phyloP scores from a whole-genome alignment of 1,140 invertebrate species.

The Drosophila melanica region DNA sequence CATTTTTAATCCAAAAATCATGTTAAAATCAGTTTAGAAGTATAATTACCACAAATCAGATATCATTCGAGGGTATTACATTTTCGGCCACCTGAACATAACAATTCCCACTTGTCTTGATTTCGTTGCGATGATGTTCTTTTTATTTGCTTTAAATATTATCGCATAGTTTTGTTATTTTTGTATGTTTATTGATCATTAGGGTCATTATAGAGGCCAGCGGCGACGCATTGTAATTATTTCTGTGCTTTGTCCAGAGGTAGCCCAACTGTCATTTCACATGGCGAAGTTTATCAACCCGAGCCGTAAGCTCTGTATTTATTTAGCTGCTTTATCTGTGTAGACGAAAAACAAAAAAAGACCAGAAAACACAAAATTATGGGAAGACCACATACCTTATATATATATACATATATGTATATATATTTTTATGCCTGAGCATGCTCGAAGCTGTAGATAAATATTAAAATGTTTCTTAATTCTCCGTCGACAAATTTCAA shows the following conservation, averaged over 20 bases:
- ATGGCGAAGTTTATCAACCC: slow-evolving; percentile 74
- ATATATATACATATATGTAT: neutral
- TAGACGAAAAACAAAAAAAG: slow-evolving; percentile 28
- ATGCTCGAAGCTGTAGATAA: slow-evolving; percentile 52
- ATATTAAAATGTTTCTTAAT: slow-evolving; percentile 63
- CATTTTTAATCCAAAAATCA: no score
- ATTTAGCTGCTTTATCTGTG: slow-evolving; percentile 67
- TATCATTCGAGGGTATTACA: neutral
- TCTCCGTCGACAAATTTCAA: slow-evolving; percentile 51
- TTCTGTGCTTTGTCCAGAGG: slow-evolving; percentile 1
- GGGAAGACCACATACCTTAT: slow-evolving; percentile 17
- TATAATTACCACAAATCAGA: no score
- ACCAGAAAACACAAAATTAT: slow-evolving; percentile 25
- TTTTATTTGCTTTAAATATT: slow-evolving; percentile 75
- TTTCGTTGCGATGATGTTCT: slow-evolving; percentile 53
- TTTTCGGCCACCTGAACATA: neutral
- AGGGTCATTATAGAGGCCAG: slow-evolving; percentile 61
- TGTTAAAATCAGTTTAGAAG: no score
- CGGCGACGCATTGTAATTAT: slow-evolving; percentile 37
- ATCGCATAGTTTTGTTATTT: slow-evolving; percentile 63
- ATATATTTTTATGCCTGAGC: slow-evolving; percentile 12
- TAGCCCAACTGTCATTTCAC: slow-evolving; percentile 69
- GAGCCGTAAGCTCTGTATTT: slow-evolving; percentile 46
- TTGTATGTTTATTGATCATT: slow-evolving; percentile 76
- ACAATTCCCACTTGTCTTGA: neutral